phyloP scores from a whole-genome alignment of 2,888 invertebrate genomes.

The Morinoia aosen region DNA sequence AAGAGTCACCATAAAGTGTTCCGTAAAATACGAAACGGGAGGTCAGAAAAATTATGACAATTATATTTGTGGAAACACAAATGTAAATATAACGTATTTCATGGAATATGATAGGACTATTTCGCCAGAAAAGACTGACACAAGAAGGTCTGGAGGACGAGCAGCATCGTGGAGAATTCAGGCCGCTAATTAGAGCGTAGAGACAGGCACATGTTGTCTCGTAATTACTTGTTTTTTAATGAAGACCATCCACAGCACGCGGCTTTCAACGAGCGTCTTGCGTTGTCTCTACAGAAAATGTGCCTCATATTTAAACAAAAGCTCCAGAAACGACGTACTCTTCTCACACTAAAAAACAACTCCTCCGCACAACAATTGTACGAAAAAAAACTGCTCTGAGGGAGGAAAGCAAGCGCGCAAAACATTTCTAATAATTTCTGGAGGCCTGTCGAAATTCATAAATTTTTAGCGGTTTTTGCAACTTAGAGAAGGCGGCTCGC shows the following conservation, averaged over 20 bases:
- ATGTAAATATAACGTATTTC: no score
- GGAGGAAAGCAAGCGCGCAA: neutral
- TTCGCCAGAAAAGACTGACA: neutral
- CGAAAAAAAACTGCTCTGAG: neutral
- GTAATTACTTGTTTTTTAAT: slow-evolving; percentile 13
- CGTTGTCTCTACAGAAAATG: neutral
- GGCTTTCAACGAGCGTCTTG: neutral
- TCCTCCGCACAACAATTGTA: neutral
- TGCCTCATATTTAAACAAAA: neutral
- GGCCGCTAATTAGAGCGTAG: neutral
- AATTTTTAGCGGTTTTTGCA: slow-evolving; percentile 18
- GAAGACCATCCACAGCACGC: neutral
- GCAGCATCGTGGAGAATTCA: neutral
- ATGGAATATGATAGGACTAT: neutral
- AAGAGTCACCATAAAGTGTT: no score
- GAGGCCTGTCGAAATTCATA: slow-evolving; percentile 22
- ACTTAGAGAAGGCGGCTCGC: neutral
- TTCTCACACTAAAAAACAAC: neutral
- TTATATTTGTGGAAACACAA: no score
- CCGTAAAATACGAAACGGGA: no score
- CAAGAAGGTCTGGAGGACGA: neutral
- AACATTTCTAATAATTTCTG: slow-evolving; percentile 4
- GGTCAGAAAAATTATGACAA: no score
- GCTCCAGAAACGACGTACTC: neutral
- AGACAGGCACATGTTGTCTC: neutral